Conservation (phyloP, 2,113 vertebrate species). For the Isurus oxyrinchus region DNA sequence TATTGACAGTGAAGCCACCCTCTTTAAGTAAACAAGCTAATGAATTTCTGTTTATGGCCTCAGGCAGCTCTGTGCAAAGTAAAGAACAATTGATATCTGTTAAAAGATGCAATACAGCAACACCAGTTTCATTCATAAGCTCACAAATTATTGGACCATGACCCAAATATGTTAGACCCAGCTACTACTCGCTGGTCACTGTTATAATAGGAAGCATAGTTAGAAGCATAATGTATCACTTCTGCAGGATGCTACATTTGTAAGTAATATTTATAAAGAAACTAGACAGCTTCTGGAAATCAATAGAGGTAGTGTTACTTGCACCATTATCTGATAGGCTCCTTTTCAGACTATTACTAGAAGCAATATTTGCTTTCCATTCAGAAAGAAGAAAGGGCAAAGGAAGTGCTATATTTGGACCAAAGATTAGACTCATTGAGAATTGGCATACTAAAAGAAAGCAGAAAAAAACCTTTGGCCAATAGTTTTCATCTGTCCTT, state of each 20-base stretch:
- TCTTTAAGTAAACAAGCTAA: background rate
- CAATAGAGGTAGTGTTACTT: background rate
- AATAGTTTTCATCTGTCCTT: background rate
- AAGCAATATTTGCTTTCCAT: background rate
- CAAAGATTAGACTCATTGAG: background rate
- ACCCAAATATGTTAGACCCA: background rate
- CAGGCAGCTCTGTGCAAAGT: background rate
- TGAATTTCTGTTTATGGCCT: background rate
- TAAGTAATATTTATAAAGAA: background rate
- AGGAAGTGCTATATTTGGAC: conserved; percentile 5
- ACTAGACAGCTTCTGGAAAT: background rate
- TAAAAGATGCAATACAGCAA: background rate
- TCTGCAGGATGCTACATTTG: background rate
- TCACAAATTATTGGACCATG: conserved; percentile 3
- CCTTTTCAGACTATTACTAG: background rate
- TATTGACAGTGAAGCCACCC: background rate
- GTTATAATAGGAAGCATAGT: background rate
- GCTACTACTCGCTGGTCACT: background rate
- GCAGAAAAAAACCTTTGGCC: background rate
- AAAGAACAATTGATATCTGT: background rate
- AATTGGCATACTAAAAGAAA: background rate
- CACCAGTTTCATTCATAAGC: conserved; percentile 2
- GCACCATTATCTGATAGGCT: background rate
- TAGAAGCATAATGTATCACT: background rate
- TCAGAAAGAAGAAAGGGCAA: background rate